phyloP scores from a whole-genome alignment of 2,797 vertebrate genomes.

The Chloroceryle amazona region DNA sequence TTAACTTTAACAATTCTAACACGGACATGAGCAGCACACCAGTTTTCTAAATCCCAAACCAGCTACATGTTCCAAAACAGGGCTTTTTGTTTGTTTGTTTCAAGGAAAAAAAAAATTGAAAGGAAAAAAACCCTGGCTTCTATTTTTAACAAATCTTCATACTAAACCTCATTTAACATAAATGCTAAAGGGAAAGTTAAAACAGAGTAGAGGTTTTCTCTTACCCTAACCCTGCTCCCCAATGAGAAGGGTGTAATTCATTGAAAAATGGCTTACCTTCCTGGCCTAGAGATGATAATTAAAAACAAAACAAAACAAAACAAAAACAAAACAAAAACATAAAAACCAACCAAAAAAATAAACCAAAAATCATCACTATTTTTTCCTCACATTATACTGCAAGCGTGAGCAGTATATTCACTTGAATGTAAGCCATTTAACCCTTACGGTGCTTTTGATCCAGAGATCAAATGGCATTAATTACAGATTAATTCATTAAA shows the following conservation, averaged over 20 bases:
- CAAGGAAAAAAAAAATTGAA: slow-evolving; percentile 62
- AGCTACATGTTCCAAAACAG: slow-evolving; percentile 13
- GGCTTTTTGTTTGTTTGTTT: slow-evolving; percentile 41
- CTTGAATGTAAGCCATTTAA: slow-evolving; percentile 2
- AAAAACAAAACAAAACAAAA: not conserved
- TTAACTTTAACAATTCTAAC: not conserved
- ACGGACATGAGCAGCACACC: not conserved
- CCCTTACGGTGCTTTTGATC: not conserved
- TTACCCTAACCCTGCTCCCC: slow-evolving; percentile 17
- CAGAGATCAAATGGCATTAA: not conserved
- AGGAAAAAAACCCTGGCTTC: not conserved
- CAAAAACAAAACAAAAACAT: no score
- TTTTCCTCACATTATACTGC: slow-evolving; percentile 16
- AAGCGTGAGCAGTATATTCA: slow-evolving; percentile 25
- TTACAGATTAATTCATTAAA: not conserved
- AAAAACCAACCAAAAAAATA: not conserved
- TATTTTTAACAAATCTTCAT: slow-evolving; percentile 74
- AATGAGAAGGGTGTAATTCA: slow-evolving; percentile 68
- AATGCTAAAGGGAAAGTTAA: slow-evolving; percentile 75
- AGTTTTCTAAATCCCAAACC: slow-evolving; percentile 27
- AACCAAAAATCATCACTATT: not conserved
- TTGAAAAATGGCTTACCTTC: slow-evolving; percentile 75
- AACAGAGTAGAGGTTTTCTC: slow-evolving; percentile 58
- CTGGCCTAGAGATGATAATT: slow-evolving; percentile 41
- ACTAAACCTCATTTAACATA: slow-evolving; percentile 78